These are phyloP conservation scores for Ochlodes sylvanus DNA, from an alignment of 2,888 invertebrate genomes.

Conservation along the genomic window DNA sequence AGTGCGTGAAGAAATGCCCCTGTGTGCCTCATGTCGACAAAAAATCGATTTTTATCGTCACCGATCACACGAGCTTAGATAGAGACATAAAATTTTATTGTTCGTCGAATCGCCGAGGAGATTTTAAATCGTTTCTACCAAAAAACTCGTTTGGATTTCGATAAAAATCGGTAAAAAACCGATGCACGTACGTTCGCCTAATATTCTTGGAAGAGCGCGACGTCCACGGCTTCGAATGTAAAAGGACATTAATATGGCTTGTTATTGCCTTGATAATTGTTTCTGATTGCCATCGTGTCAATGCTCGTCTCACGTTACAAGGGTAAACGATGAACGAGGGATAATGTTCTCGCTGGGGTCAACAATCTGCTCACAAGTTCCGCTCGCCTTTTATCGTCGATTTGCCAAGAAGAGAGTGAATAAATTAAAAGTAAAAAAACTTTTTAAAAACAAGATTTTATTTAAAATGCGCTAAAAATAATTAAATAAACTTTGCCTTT, in stretches of 20 bases:
- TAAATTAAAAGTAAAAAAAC: too few relatives aligned
- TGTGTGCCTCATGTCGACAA: slow-evolving; percentile 36
- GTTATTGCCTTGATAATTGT: slow-evolving; percentile 57
- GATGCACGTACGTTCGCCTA: slow-evolving; percentile 53
- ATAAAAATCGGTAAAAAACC: slow-evolving; percentile 61
- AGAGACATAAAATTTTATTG: slow-evolving; percentile 68
- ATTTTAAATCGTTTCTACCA: slow-evolving; percentile 56
- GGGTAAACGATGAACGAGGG: neutral
- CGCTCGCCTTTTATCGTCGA: too few relatives aligned
- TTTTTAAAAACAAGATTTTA: too few relatives aligned
- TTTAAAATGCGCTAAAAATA: too few relatives aligned
- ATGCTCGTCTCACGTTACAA: neutral
- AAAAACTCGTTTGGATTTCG: slow-evolving; percentile 59
- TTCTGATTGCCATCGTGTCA: slow-evolving; percentile 49
- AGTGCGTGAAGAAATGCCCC: slow-evolving; percentile 48
- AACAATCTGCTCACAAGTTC: too few relatives aligned
- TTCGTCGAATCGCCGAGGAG: slow-evolving; percentile 59
- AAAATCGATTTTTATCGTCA: slow-evolving; percentile 54
- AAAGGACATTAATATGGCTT: slow-evolving; percentile 53
- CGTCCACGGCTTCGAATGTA: slow-evolving; percentile 51
- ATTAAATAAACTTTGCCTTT: too few relatives aligned
- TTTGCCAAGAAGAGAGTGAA: too few relatives aligned
- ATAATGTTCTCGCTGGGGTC: neutral
- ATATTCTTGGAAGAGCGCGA: slow-evolving; percentile 51
- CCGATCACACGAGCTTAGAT: slow-evolving; percentile 56